Conservation (phyloP, 2,797 vertebrate species). For the Sus cebifrons region DNA sequence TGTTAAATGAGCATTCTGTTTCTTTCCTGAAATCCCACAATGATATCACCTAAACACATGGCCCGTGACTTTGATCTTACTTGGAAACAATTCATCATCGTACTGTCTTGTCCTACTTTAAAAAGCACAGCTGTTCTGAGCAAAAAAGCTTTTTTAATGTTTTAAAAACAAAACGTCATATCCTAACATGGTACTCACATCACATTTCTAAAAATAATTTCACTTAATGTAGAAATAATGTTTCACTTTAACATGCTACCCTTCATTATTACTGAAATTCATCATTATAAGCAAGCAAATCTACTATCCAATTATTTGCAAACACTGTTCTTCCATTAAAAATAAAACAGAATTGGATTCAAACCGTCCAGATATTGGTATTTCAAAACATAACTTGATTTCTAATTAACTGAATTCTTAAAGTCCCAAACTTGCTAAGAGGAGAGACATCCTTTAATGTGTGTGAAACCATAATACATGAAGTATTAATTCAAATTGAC, state of each 20-base stretch:
- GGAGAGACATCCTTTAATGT: not conserved
- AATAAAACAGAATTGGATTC: conserved; percentile 61
- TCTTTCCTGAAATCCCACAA: conserved; percentile 57
- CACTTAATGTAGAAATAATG: conserved; percentile 46
- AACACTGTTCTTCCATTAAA: conserved; percentile 37
- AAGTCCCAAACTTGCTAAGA: not conserved
- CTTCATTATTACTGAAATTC: conserved; percentile 51
- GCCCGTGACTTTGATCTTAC: conserved; percentile 45
- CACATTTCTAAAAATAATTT: conserved; percentile 64
- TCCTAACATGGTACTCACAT: conserved; percentile 3
- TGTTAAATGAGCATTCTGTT: conserved; percentile 3
- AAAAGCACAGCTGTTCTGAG: conserved; percentile 60
- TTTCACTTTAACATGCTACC: conserved; percentile 45
- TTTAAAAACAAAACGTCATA: conserved; percentile 59
- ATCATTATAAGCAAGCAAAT: conserved; percentile 54
- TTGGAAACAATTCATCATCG: conserved; percentile 59
- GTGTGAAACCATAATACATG: not conserved
- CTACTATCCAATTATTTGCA: conserved; percentile 12
- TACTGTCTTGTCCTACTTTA: conserved; percentile 61
- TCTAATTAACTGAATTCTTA: conserved; percentile 45
- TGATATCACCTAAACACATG: conserved; percentile 12
- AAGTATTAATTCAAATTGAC: conserved; percentile 63
- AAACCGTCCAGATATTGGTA: conserved; percentile 16
- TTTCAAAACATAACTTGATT: conserved; percentile 62
- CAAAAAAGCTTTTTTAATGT: conserved; percentile 41